These are phyloP conservation scores for Amphiprion clarkii DNA, from an alignment of 2,797 vertebrate species.

Conservation along the genomic window DNA sequence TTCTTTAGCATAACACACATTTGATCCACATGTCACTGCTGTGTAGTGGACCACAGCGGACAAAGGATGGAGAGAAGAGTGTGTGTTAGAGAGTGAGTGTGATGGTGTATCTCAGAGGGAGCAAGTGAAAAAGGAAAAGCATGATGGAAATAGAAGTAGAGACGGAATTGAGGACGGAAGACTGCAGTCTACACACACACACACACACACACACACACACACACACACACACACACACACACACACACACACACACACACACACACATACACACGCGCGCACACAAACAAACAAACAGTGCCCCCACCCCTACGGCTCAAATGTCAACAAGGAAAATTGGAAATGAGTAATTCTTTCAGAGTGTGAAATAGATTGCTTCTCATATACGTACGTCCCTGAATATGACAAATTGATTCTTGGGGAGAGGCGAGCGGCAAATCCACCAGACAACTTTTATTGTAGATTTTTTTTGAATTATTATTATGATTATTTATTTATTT, in stretches of 20 bases:
- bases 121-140: slow-evolving; percentile 6
- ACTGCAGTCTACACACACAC: slow-evolving; percentile 8
- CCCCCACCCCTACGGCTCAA: slow-evolving; percentile 66
- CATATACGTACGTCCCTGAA: slow-evolving; percentile 79
- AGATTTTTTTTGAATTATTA: slow-evolving; percentile 62
- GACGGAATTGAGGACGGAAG: slow-evolving; percentile 28
- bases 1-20: background rate
- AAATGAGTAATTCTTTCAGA: slow-evolving; percentile 84
- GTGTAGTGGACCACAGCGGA: background rate
- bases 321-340: slow-evolving; percentile 84
- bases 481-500: slow-evolving; percentile 74
- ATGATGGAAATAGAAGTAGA: slow-evolving; percentile 29
- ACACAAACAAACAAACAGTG: slow-evolving; percentile 40
- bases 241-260: slow-evolving; percentile 46
- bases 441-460: slow-evolving; percentile 75
- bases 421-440: slow-evolving; percentile 69
- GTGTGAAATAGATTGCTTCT: slow-evolving; percentile 88
- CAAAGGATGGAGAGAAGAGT: background rate
- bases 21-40: background rate
- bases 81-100: background rate
- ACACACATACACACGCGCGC: slow-evolving; percentile 11
- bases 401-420: slow-evolving; percentile 86
- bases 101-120: slow-evolving; percentile 1
- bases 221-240: slow-evolving; percentile 31
- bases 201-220: slow-evolving; percentile 17